Evolutionary conservation across 2,888 invertebrate species (phyloP), one percentile per base, ranked within the genome.

Genomic region (Eupeodes latifasciatus): DNA sequence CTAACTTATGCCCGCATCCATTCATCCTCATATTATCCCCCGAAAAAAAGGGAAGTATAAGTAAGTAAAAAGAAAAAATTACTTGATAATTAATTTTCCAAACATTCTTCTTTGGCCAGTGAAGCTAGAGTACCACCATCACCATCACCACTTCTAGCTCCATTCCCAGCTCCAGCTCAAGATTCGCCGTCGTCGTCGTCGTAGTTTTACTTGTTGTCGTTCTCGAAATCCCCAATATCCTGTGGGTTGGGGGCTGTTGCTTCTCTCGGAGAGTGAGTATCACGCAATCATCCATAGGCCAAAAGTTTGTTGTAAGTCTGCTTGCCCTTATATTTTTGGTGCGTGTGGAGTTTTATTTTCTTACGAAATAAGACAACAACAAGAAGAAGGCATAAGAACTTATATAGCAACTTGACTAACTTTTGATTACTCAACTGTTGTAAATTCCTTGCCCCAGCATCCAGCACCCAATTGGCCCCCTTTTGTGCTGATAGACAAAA

Each of bases 341-440:
- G 81, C 81, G 85, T 81, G 81, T 64, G 71, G 57, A 76, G 59
- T 14, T 40, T 71, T 44, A 19, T 55, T 44, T 10, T 55, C 12
- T 72, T 44, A 27, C 9, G 14, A 59, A 64, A 53, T 36, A 57
- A 76, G 53, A 61, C 27, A 75, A 66, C 47, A 47, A 55, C 12
- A 40, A 44, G 10, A 69, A 11, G 14, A 69, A 51, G 36, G 76
- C 51, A 40, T 40, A 81, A 78, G 64, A 81, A 81, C 78, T 75
- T 81, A 85, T 40, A 85, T 16, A 85, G 74, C 72, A 75, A 88
- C 81, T 88, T 77, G 88, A 81, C 88, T 85, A 88, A 88, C 88
- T 88, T 88, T 88, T 88, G 88, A 88, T 88, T 88, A 85, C 88
- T 88, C 85, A 88, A 88, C 88, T 85, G 88, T 85, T 88, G 81